Conservation (phyloP, 2,888 invertebrate species). For the Nemotelus nigrinus region DNA sequence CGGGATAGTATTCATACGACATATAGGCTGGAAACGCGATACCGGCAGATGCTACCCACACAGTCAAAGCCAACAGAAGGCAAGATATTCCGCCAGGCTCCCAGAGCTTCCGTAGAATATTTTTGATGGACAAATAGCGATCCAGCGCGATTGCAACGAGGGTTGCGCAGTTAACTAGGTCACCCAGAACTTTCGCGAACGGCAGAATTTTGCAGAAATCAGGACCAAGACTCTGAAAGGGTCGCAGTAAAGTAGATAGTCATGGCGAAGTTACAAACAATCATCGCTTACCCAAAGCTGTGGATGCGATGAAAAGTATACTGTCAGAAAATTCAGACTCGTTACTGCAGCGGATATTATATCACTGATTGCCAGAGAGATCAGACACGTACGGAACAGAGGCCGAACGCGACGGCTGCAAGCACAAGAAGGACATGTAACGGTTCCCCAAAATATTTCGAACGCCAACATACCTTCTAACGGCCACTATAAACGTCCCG, state of each 20-base stretch:
- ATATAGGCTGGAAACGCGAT: slow-evolving; percentile 64
- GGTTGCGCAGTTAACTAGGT: slow-evolving; percentile 67
- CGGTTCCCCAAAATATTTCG: not conserved
- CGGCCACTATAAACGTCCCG: slow-evolving; percentile 50
- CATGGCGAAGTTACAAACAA: not conserved
- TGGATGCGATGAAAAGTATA: slow-evolving; percentile 57
- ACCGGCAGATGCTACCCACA: slow-evolving; percentile 65
- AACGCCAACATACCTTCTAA: slow-evolving; percentile 45
- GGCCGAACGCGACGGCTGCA: slow-evolving; percentile 65
- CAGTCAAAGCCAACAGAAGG: slow-evolving; percentile 56
- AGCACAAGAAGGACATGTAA: not conserved
- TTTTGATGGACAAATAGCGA: slow-evolving; percentile 67
- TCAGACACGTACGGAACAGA: slow-evolving; percentile 66
- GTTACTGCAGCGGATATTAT: slow-evolving; percentile 60
- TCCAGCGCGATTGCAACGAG: slow-evolving; percentile 70
- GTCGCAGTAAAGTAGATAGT: not conserved
- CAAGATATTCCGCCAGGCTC: slow-evolving; percentile 63
- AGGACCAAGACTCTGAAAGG: slow-evolving; percentile 65
- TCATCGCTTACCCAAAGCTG: slow-evolving; percentile 59
- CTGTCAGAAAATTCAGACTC: slow-evolving; percentile 56
- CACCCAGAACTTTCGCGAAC: slow-evolving; percentile 66
- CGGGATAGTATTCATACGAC: slow-evolving; percentile 58
- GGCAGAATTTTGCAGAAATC: slow-evolving; percentile 67
- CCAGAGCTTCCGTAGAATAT: slow-evolving; percentile 63
- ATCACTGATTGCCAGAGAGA: slow-evolving; percentile 67